A percentile compares a stretch with the other conserved stretches of the same genome.
phyloP scores from a whole-genome alignment of 1,140 invertebrate genomes.

The Sitobion miscanthi region DNA sequence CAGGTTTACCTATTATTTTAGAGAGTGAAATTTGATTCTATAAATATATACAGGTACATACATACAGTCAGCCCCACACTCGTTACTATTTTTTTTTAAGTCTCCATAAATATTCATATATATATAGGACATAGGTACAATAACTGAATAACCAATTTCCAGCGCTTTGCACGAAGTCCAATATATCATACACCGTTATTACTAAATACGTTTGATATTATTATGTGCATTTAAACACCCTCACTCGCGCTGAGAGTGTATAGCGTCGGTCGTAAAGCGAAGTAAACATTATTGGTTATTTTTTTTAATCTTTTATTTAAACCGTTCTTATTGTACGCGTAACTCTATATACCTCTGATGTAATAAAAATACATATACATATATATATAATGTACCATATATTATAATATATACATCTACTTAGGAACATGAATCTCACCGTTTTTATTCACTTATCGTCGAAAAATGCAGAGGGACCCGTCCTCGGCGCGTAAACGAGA shows the following conservation, averaged over 20 bases:
- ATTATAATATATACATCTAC: not conserved
- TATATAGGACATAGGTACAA: not conserved
- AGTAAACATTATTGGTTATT: not conserved
- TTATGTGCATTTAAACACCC: not conserved
- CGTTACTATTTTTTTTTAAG: not conserved
- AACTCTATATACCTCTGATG: not conserved
- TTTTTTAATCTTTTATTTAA: not conserved
- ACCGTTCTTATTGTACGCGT: not conserved
- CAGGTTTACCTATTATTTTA: no score
- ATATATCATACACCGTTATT: not conserved
- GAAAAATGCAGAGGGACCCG: not conserved
- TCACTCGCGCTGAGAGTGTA: not conserved
- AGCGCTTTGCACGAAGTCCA: not conserved
- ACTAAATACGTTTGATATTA: not conserved
- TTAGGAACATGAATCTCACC: not conserved
- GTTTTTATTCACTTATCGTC: slow-evolving; percentile 14
- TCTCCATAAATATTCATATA: not conserved
- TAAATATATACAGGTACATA: not conserved
- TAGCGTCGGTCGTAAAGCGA: not conserved
- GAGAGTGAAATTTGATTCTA: not conserved
- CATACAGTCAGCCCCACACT: not conserved
- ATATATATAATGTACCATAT: not conserved
- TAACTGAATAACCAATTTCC: not conserved
- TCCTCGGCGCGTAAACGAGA: not conserved
- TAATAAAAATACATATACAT: no score